These are phyloP conservation scores for Dromius quadrimaculatus DNA, from an alignment of 2,888 invertebrate genomes.

Conservation along the genomic window DNA sequence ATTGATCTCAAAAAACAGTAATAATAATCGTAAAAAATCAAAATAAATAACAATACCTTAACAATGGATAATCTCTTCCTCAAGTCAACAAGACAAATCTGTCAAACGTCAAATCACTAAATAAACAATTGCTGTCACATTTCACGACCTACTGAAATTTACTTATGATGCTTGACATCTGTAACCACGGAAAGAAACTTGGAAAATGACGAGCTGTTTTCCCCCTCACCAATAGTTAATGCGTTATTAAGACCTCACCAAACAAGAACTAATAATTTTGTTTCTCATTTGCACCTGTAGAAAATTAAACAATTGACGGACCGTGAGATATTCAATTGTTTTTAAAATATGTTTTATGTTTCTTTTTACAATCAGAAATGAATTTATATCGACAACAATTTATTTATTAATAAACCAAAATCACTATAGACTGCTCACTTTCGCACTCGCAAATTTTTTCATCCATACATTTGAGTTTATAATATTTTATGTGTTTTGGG, in stretches of 20 bases:
- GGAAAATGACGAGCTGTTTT: neutral
- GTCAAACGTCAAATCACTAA: constrained; percentile 3
- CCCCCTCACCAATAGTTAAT: constrained; percentile 3
- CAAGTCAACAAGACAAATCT: no score
- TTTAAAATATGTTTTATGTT: no score
- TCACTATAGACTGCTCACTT: no score
- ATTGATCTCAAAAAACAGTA: neutral
- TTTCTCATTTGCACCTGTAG: neutral
- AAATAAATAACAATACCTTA: no score
- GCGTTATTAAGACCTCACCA: neutral
- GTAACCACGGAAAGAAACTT: constrained; percentile 12
- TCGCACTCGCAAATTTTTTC: no score
- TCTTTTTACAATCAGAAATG: no score
- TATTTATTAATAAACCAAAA: no score
- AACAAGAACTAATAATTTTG: neutral
- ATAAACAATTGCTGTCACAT: constrained; percentile 12
- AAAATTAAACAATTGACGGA: constrained; percentile 10
- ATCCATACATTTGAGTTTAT: no score
- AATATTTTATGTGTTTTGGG: no score
- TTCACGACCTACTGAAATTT: constrained; percentile 15
- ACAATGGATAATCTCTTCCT: no score
- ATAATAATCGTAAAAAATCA: neutral
- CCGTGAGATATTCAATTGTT: neutral
- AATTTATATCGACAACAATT: no score
- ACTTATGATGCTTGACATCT: constrained; percentile 4